Percentiles rank a stretch among this genome's conserved stretches.
These are phyloP conservation scores for Leptinotarsa juncta DNA, from an alignment of 2,888 invertebrate genomes.

Conservation along the genomic window DNA sequence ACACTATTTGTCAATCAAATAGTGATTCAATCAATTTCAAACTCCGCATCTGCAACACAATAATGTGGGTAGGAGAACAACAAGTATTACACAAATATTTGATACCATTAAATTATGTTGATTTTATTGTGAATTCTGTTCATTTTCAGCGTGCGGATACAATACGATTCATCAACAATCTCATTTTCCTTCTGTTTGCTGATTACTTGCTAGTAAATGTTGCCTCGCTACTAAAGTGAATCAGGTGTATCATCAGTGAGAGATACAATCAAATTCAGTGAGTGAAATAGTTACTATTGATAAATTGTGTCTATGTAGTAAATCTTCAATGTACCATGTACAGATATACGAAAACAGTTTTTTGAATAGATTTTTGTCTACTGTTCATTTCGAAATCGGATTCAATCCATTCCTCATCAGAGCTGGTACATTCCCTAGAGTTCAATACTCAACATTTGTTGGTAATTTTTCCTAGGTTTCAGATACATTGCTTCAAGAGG, in stretches of 20 bases:
- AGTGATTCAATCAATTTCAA: slow-evolving; percentile 17
- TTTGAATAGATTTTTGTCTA: too few species aligned
- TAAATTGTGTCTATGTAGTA: too few species aligned
- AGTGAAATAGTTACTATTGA: too few species aligned
- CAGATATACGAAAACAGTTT: too few species aligned
- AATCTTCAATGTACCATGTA: too few species aligned
- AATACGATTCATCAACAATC: slow-evolving; percentile 8
- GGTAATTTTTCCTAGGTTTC: too few species aligned
- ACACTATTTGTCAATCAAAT: slow-evolving; percentile 17
- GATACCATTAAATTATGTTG: slow-evolving; percentile 25
- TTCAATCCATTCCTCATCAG: too few species aligned
- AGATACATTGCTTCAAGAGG: too few species aligned
- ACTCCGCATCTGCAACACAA: slow-evolving; percentile 15
- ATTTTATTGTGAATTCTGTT: slow-evolving; percentile 1
- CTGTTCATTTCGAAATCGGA: too few species aligned
- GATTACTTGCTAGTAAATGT: background rate
- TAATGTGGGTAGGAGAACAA: slow-evolving; percentile 11
- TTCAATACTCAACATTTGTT: too few species aligned
- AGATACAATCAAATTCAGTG: background rate
- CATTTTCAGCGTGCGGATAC: slow-evolving; percentile 12
- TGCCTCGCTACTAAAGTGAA: background rate
- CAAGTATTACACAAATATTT: slow-evolving; percentile 28
- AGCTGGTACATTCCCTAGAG: too few species aligned
- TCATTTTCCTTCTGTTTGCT: slow-evolving; percentile 10
- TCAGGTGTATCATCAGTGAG: background rate